These are phyloP conservation scores for Drosophila sp. DNA, from an alignment of 1,140 invertebrate genomes.

Conservation along the genomic window DNA sequence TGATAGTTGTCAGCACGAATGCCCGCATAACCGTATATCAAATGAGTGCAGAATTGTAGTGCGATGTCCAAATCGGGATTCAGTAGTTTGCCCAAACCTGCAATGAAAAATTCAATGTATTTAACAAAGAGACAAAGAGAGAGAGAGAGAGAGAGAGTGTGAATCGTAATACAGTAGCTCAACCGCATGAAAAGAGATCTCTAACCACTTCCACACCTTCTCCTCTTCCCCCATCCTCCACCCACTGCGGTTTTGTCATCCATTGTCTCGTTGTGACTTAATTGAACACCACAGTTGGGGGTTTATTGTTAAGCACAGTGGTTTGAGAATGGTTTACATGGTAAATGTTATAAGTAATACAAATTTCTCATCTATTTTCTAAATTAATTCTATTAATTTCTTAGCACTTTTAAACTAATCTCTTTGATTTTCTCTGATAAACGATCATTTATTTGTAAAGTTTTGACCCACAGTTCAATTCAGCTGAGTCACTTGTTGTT, in stretches of 20 bases:
- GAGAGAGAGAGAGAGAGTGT: conserved; percentile 18
- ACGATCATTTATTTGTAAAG: not conserved
- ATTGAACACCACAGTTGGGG: conserved; percentile 58
- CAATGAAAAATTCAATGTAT: conserved; percentile 3
- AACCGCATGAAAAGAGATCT: conserved; percentile 19
- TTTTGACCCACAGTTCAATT: conserved; percentile 50
- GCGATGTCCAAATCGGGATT: conserved; percentile 89
- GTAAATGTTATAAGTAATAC: not conserved
- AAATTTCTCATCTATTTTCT: too few species aligned
- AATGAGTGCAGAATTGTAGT: conserved; percentile 91
- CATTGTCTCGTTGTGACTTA: conserved; percentile 64
- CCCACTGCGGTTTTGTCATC: conserved; percentile 34
- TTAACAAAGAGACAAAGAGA: not conserved
- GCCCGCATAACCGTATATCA: conserved; percentile 93
- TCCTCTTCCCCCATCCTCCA: not conserved
- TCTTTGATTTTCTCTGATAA: not conserved
- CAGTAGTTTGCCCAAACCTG: conserved; percentile 91
- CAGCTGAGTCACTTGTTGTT: conserved; percentile 59
- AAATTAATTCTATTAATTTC: not conserved
- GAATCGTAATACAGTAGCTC: conserved; percentile 25
- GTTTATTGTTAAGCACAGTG: conserved; percentile 50
- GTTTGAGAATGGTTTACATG: not conserved
- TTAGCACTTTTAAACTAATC: not conserved
- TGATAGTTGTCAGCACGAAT: conserved; percentile 89
- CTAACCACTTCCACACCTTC: conserved; percentile 6